These are phyloP conservation scores for Rhodinocichla rosea DNA, from an alignment of 2,113 vertebrate genomes.

Conservation along the genomic window DNA sequence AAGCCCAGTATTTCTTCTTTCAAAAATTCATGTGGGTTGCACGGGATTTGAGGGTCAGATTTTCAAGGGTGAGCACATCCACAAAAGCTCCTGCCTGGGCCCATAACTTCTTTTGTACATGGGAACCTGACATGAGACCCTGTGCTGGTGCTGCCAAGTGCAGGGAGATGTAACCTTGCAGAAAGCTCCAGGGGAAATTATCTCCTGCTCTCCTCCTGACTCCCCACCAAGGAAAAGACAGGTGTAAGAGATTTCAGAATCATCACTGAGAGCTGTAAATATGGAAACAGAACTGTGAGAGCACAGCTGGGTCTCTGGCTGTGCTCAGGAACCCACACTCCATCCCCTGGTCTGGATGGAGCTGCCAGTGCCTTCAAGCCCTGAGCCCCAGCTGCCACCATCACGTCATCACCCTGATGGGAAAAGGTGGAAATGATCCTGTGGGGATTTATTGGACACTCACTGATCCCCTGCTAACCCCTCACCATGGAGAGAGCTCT, in stretches of 20 bases:
- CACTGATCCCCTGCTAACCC: too few species aligned
- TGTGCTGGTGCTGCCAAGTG: neutral
- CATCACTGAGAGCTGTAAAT: neutral
- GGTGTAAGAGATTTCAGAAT: neutral
- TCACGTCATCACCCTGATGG: neutral
- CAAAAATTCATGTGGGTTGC: neutral
- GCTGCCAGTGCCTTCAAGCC: neutral
- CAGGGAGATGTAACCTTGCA: neutral
- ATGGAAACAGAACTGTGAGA: neutral
- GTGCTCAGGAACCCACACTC: neutral
- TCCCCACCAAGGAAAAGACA: neutral
- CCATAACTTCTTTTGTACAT: neutral
- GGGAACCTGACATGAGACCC: fast-evolving
- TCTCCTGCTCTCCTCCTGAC: fast-evolving
- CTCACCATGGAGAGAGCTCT: fast-evolving
- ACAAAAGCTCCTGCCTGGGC: neutral
- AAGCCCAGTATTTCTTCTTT: neutral
- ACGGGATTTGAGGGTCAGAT: neutral
- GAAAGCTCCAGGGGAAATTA: neutral
- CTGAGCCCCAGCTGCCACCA: neutral
- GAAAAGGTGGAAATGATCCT: neutral
- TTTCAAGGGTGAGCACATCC: neutral
- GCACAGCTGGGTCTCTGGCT: neutral
- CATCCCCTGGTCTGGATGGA: neutral
- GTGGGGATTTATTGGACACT: neutral